Evolutionary conservation across 1,140 invertebrate species (phyloP).

Genomic region (Nephila pilipes): DNA sequence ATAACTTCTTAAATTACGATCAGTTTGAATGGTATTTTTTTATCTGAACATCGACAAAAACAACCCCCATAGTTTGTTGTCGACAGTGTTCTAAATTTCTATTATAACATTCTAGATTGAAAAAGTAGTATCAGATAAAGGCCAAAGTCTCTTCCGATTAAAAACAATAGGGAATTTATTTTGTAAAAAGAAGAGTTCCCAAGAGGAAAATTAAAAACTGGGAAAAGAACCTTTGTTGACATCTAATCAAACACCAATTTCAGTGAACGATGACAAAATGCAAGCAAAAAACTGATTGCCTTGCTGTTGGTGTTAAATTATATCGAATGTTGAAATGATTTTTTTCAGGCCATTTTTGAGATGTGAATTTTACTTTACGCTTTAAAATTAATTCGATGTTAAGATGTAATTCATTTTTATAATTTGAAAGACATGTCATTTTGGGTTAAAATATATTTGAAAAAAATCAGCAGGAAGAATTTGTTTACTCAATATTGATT

Average conservation of each 20-base stretch:
- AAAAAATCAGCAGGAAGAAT: too few species aligned
- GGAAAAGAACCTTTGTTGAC: constrained; percentile 22
- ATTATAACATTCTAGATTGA: neutral
- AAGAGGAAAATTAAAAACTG: constrained; percentile 13
- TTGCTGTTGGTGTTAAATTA: too few species aligned
- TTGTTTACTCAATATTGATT: too few species aligned
- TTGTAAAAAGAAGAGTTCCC: neutral
- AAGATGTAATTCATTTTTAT: too few species aligned
- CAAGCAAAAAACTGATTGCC: neutral
- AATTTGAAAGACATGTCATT: too few species aligned
- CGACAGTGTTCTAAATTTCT: neutral
- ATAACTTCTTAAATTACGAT: neutral
- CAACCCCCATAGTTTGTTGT: neutral
- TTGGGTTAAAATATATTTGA: too few species aligned
- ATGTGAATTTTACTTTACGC: too few species aligned
- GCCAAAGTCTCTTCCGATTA: neutral
- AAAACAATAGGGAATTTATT: constrained; percentile 18
- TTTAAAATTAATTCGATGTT: too few species aligned
- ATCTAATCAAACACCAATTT: constrained; percentile 36
- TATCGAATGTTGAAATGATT: too few species aligned
- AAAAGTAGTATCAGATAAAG: neutral
- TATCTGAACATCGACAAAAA: neutral
- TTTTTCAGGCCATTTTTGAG: too few species aligned
- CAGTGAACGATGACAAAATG: neutral
- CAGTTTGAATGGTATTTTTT: constrained; percentile 6